Conservation (phyloP, 2,797 vertebrate species). For the Myotis findleyi region DNA sequence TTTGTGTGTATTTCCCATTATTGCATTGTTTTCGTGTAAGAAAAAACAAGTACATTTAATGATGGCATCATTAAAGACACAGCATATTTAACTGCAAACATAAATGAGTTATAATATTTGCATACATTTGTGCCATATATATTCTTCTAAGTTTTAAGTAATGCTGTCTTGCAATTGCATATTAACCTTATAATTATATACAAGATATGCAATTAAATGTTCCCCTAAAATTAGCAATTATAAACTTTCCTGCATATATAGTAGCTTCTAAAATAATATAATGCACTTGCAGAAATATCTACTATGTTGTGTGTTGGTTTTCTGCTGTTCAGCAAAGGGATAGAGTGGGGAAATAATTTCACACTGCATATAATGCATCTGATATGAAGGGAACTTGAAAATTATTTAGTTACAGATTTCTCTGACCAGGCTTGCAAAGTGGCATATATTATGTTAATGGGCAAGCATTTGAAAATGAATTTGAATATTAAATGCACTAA, state of each 20-base stretch:
- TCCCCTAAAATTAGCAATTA: slow-evolving; percentile 80
- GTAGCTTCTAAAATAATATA: slow-evolving; percentile 78
- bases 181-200: slow-evolving; percentile 71
- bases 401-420: slow-evolving; percentile 91
- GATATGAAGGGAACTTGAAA: slow-evolving; percentile 90
- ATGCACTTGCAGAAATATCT: slow-evolving; percentile 77
- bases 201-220: slow-evolving; percentile 82
- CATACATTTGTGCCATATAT: slow-evolving; percentile 22
- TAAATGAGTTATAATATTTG: slow-evolving; percentile 60
- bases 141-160: slow-evolving; percentile 67
- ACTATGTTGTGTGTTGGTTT: slow-evolving; percentile 77
- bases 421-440: slow-evolving; percentile 90
- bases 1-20: neutral
- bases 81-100: slow-evolving; percentile 28
- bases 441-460: slow-evolving; percentile 90
- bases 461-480: slow-evolving; percentile 88
- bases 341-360: slow-evolving; percentile 88
- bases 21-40: slow-evolving; percentile 38
- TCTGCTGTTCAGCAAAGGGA: slow-evolving; percentile 81
- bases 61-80: slow-evolving; percentile 47
- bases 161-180: slow-evolving; percentile 45
- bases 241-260: slow-evolving; percentile 56
- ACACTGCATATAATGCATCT: slow-evolving; percentile 90
- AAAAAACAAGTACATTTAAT: slow-evolving; percentile 59
- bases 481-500: slow-evolving; percentile 88